Evolutionary conservation across 2,797 vertebrate genomes (phyloP).

Genomic region (Notoglanidium macrostoma): DNA sequence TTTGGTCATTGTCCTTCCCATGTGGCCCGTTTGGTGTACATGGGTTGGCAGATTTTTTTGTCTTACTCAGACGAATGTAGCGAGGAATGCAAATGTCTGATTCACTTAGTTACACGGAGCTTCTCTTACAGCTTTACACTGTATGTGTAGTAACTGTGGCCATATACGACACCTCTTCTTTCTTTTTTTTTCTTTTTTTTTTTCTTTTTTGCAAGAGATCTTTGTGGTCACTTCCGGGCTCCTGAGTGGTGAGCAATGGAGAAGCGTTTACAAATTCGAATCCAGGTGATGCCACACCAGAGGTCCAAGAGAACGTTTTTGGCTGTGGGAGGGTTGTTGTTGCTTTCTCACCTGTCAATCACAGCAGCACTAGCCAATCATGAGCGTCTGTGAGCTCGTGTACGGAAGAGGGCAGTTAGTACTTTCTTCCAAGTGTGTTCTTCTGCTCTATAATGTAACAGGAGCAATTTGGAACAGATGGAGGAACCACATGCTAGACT

Average conservation of each 20-base stretch:
- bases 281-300: background rate
- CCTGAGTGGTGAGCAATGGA: background rate
- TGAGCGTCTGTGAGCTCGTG: background rate
- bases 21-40: background rate
- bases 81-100: background rate
- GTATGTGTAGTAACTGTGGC: background rate
- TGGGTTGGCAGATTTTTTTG: conserved; percentile 11
- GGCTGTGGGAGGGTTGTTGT: background rate
- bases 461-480: background rate
- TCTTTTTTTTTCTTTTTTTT: background rate
- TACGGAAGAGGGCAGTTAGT: background rate
- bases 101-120: background rate
- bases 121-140: background rate
- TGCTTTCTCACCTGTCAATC: background rate
- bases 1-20: background rate
- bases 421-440: background rate
- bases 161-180: background rate
- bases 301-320: background rate
- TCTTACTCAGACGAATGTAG: background rate
- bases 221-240: background rate
- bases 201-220: background rate
- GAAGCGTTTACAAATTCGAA: background rate
- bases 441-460: background rate
- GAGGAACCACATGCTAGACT: background rate
- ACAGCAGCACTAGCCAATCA: background rate